Percentiles rank a stretch among this genome's conserved stretches.
Evolutionary conservation across 2,113 vertebrate species (phyloP).

Genomic region (Grammomys surdaster): DNA sequence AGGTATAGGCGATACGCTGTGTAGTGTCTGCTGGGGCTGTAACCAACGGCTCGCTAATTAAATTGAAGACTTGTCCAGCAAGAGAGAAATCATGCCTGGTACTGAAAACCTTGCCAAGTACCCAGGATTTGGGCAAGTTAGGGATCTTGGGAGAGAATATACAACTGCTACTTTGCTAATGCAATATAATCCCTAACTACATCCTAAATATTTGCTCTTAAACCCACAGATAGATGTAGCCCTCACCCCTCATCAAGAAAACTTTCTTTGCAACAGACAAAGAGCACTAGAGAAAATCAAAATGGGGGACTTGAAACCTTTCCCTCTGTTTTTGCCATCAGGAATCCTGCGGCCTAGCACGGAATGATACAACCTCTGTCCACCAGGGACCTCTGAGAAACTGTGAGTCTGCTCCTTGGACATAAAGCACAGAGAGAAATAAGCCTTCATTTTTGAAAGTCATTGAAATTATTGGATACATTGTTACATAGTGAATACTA

Average conservation of each 20-base stretch:
- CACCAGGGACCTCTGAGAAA: rapidly evolving
- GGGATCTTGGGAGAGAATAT: background rate
- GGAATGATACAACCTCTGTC: rapidly evolving
- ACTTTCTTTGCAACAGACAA: background rate
- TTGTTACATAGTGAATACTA: background rate
- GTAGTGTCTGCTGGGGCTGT: background rate
- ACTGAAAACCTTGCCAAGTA: background rate
- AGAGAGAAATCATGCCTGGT: background rate
- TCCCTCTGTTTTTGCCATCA: background rate
- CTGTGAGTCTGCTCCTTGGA: background rate
- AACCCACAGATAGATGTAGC: background rate
- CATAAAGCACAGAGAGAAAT: background rate
- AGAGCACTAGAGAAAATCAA: background rate
- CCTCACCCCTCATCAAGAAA: background rate
- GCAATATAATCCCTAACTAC: background rate
- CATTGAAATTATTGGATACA: background rate
- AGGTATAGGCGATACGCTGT: background rate
- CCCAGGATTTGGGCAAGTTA: background rate
- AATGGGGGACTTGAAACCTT: background rate
- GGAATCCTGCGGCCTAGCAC: background rate
- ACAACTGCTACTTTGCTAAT: rapidly evolving
- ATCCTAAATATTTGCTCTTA: background rate
- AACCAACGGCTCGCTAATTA: background rate
- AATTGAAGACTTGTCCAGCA: too few species aligned
- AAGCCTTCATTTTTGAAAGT: background rate